Evolutionary conservation across 2,797 vertebrate species (phyloP), one percentile per base, ranked within the genome.

Genomic region (Glyptemys insculpta): DNA sequence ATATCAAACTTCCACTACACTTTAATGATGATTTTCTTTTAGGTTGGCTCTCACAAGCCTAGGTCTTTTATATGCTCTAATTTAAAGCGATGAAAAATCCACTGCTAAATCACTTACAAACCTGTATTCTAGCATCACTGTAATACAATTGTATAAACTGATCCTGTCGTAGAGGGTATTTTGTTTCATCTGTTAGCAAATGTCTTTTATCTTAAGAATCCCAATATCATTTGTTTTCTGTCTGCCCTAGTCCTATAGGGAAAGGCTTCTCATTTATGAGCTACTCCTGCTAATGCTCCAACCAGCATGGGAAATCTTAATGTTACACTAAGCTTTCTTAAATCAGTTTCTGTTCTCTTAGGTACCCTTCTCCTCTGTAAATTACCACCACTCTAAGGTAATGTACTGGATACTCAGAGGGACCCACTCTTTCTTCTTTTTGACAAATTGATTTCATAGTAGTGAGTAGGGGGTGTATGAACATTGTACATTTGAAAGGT

Each of bases 161-260:
- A 84, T 87, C 76, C 84, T 97, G 34, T 88, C 78, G 3, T 68
- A 83, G 5, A 54, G 59, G 47, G 8, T 81, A 83, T 79, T 97
- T 95, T 96, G 65, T 94, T 94, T 97, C 79, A 94, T 76, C 59
- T 92, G 83, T 88, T 90, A 92, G 89, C 21, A 95, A 96, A 93
- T 88, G 92, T 81, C n/a, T 94, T 97, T 88, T 94, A 78, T 82
- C 86, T 94, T 92, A 87, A 49, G 83, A 88, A 86, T 87, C 56
- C 44, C 78, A 8, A 82, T 96, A 91, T 86, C n/a, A 81, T 96
- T 97, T 96, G 53, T 93, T 96, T 97, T 89, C 79, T 65, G 8
- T 82, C 90, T 90, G 25, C 44, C 81, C 56, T 68, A 27, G 44
- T 85, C 89, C 86, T 95, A 52, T 2, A 74, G 91, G 87, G 91